phyloP scores from a whole-genome alignment of 2,797 vertebrate genomes.

The Carapus acus region DNA sequence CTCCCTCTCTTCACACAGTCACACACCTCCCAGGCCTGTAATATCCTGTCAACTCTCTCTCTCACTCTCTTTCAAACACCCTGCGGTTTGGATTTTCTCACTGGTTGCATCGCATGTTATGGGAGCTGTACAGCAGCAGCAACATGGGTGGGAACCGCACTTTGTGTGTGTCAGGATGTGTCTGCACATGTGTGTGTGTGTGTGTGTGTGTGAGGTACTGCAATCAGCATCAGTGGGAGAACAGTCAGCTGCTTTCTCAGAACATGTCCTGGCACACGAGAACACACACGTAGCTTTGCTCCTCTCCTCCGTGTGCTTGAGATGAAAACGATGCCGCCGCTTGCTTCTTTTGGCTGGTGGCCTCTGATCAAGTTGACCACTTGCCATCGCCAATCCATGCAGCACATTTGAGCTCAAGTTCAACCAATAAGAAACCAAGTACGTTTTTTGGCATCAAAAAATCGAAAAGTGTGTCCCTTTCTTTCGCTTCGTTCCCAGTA shows the following conservation, averaged over 20 bases:
- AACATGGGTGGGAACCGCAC: too few relatives aligned
- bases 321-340: too few relatives aligned
- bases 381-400: background rate
- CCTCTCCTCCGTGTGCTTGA: too few relatives aligned
- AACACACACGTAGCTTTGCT: background rate
- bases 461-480: conserved; percentile 2
- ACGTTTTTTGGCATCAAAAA: conserved; percentile 18
- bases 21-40: too few relatives aligned
- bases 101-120: conserved; percentile 16
- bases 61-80: too few relatives aligned
- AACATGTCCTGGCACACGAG: too few relatives aligned
- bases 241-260: too few relatives aligned
- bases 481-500: background rate
- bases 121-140: conserved; percentile 2
- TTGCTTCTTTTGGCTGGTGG: too few relatives aligned
- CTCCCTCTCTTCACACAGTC: background rate
- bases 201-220: background rate
- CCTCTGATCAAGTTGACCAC: background rate
- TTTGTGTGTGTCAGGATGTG: too few relatives aligned
- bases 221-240: too few relatives aligned
- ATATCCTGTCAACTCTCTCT: too few relatives aligned
- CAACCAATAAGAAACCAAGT: conserved; percentile 1
- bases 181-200: background rate
- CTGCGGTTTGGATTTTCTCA: background rate
- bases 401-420: conserved; percentile 4